A percentile compares a stretch with the other conserved stretches of the same genome.
These are phyloP conservation scores for Champsocephalus esox DNA, from an alignment of 2,797 vertebrate genomes.

Conservation along the genomic window DNA sequence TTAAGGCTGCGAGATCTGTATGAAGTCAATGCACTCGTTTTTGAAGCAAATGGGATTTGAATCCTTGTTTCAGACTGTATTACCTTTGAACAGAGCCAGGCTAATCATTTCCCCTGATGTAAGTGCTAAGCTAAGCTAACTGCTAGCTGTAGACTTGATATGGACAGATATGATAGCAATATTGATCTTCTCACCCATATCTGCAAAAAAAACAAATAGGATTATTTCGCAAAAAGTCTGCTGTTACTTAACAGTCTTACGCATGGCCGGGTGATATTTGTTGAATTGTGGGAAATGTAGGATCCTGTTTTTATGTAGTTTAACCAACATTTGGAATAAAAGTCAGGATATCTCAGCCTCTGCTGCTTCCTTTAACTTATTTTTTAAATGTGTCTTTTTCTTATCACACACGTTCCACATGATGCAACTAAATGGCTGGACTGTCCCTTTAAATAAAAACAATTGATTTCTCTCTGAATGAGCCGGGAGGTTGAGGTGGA, in stretches of 20 bases:
- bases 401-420: neutral
- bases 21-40: neutral
- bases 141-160: neutral
- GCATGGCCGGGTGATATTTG: neutral
- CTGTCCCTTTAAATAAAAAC: neutral
- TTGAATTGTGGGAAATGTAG: conserved; percentile 6
- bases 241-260: neutral
- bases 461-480: neutral
- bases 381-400: neutral
- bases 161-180: neutral
- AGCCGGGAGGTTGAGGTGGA: conserved; percentile 17
- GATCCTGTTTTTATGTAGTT: neutral
- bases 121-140: neutral
- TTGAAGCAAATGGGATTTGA: conserved; percentile 1
- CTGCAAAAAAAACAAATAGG: neutral
- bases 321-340: neutral
- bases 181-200: neutral
- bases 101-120: neutral
- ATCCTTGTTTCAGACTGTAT: neutral
- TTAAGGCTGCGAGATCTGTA: no score
- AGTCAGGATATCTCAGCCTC: conserved; percentile 1
- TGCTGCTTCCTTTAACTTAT: conserved; percentile 1
- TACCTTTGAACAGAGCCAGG: neutral
- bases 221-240: neutral
- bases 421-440: neutral